Evolutionary conservation across 2,888 invertebrate genomes (phyloP).

Genomic region (Mimumesa dahlbomi): DNA sequence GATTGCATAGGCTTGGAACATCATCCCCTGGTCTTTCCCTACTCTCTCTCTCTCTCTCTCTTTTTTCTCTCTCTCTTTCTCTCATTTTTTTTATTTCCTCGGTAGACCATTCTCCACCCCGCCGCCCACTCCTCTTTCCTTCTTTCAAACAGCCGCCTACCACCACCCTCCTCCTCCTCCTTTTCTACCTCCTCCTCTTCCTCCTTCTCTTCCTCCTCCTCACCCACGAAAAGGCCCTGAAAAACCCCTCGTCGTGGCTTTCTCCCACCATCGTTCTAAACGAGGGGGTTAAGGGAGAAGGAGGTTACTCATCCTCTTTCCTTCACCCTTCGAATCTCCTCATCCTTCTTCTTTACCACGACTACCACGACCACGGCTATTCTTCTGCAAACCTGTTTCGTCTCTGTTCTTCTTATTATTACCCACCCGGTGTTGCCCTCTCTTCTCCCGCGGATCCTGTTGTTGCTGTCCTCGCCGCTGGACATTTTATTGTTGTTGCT

Average conservation of each 20-base stretch:
- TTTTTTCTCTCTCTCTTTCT: constrained; percentile 28
- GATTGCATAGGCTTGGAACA: constrained; percentile 61
- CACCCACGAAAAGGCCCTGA: constrained; percentile 15
- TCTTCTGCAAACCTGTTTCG: constrained; percentile 76
- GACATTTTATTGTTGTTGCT: constrained; percentile 73
- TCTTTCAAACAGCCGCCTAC: constrained; percentile 53
- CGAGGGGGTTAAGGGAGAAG: constrained; percentile 22
- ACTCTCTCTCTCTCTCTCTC: constrained; percentile 13
- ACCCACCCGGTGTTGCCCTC: constrained; percentile 51
- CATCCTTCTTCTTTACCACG: constrained; percentile 32
- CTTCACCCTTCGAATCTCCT: constrained; percentile 24
- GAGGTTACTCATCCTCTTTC: constrained; percentile 6
- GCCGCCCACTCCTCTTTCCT: constrained; percentile 37
- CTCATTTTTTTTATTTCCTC: constrained; percentile 47
- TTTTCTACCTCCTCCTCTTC: not conserved
- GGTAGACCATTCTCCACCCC: constrained; percentile 49
- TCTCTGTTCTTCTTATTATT: constrained; percentile 76
- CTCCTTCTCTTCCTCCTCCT: not conserved
- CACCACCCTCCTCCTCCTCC: constrained; percentile 9
- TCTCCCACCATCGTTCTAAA: constrained; percentile 12
- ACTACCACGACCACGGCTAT: constrained; percentile 57
- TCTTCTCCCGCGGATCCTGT: constrained; percentile 46
- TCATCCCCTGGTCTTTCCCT: constrained; percentile 52
- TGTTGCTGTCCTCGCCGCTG: constrained; percentile 70
- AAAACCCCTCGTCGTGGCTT: constrained; percentile 34